Percentiles rank a stretch among this genome's conserved stretches.
These are phyloP conservation scores for Channa argus DNA, from an alignment of 2,113 vertebrate genomes.

Conservation along the genomic window DNA sequence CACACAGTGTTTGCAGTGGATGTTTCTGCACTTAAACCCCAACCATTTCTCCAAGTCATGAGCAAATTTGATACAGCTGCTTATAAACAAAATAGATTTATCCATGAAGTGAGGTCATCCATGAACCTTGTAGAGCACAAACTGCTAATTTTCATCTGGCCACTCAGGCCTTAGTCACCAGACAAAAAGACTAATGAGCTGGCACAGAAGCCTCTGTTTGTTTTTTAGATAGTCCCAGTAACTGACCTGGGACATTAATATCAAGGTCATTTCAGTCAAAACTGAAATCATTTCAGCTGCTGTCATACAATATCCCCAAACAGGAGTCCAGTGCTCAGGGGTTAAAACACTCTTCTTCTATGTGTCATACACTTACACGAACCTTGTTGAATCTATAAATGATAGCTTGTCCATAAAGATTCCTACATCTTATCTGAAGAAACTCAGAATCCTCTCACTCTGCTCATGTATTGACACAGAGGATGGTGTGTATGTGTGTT, in stretches of 20 bases:
- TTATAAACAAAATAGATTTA: slow-evolving; percentile 9
- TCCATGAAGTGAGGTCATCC: slow-evolving; percentile 40
- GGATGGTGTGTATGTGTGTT: background rate
- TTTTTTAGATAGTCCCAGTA: slow-evolving; percentile 51
- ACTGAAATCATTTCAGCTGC: slow-evolving; percentile 14
- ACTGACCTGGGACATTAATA: slow-evolving; percentile 49
- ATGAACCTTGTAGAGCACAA: slow-evolving; percentile 32
- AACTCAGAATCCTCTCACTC: background rate
- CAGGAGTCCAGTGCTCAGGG: slow-evolving; percentile 1
- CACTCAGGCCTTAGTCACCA: slow-evolving; percentile 23
- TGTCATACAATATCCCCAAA: slow-evolving; percentile 9
- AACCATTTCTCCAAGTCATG: slow-evolving; percentile 12
- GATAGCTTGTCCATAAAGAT: background rate
- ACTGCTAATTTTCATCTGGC: slow-evolving; percentile 37
- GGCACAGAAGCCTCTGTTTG: slow-evolving; percentile 36
- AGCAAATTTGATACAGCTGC: slow-evolving; percentile 32
- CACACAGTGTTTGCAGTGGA: background rate
- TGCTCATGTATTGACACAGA: background rate
- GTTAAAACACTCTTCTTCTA: background rate
- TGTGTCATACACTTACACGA: background rate
- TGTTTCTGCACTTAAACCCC: slow-evolving; percentile 11
- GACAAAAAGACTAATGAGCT: slow-evolving; percentile 21
- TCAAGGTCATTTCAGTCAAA: slow-evolving; percentile 31
- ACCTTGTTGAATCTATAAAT: background rate
- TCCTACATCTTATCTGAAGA: background rate